Evolutionary conservation across 2,888 invertebrate species (phyloP), one percentile per base, ranked within the genome.

Genomic region (Craniophora ligustri): DNA sequence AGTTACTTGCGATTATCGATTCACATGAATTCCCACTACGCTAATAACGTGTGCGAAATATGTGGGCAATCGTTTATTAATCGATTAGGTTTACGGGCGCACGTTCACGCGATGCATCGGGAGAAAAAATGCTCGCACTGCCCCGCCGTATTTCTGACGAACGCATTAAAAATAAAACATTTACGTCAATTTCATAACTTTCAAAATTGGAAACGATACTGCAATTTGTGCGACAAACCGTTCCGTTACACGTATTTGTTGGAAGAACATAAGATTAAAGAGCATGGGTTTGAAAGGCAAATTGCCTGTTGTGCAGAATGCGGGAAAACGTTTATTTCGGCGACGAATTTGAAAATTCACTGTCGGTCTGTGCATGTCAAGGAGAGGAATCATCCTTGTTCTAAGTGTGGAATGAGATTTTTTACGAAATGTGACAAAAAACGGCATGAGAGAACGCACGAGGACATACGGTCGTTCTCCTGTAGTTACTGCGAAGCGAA

Each of bases 1-100:
- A 79, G 78, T 0, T 86, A 79, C 45, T 60, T 74, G 0, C 61
- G 76, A 0, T 26, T 88, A 15, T 72, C 77, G 0, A 73, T 79
- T 2, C 87, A 87, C 19, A 87, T 86, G 87, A 83, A 87, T 21
- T 54, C 46, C 0, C 87, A 87, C 49, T 85, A 76, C 5, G 74
- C 65, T 0, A 78, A 81, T 31, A 79, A 86, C 30, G 79, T 86
- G 0, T 87, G 87, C 3, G 86, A 86, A 5, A 75, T 65, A 0
- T 87, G 87, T 30, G 87, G 86, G 0, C 45, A 61, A 0, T 78
- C 80, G 0, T 87, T 78, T 46, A 84, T 81, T 0, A 87, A 84
- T 26, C 62, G 82, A 0, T 6, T 73, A 0, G 82, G 83, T 26
- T 49, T 88, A 2, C 59, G 84, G 1, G 61, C 69, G 5, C 88